Conservation (phyloP, 2,113 vertebrate genomes). For the Myotis brandtii region DNA sequence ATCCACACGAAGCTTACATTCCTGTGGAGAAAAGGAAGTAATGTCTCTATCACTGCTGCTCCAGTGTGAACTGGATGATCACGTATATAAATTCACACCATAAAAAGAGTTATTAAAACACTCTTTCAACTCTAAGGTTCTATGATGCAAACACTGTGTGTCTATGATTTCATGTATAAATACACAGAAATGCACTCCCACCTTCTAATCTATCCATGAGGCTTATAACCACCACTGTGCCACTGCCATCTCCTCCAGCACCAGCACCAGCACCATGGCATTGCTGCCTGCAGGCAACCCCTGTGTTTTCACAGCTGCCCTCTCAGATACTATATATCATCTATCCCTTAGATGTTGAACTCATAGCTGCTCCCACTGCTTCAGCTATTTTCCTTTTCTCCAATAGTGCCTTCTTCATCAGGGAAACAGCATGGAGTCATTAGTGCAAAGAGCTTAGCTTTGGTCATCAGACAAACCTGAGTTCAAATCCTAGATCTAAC, state of each 20-base stretch:
- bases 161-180: neutral
- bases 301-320: neutral
- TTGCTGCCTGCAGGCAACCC: neutral
- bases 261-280: neutral
- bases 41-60: neutral
- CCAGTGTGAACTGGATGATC: neutral
- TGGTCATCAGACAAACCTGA: neutral
- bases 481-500: constrained; percentile 30
- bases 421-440: neutral
- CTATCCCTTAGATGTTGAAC: neutral
- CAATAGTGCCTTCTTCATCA: neutral
- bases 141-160: neutral
- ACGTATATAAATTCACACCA: neutral
- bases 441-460: constrained; percentile 11
- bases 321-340: neutral
- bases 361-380: neutral
- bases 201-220: neutral
- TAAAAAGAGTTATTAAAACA: neutral
- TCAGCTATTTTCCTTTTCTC: neutral
- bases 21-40: neutral
- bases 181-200: neutral
- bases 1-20: neutral
- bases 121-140: neutral
- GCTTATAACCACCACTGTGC: neutral
- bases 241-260: neutral